These are phyloP conservation scores for Oncorhynchus gorbuscha DNA, from an alignment of 2,113 vertebrate species.

Conservation along the genomic window DNA sequence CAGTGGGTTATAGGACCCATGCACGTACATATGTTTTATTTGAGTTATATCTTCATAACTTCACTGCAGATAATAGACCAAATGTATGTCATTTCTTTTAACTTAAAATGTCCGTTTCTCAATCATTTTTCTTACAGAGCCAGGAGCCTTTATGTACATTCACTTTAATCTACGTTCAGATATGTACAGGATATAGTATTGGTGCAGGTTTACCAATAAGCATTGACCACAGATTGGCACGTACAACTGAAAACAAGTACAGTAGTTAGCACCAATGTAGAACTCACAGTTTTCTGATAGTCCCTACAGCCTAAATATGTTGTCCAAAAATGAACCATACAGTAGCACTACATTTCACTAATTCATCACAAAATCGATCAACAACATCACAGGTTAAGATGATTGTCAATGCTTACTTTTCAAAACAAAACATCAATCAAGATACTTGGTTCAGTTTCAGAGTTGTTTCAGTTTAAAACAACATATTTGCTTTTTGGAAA, in stretches of 20 bases:
- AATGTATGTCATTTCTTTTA: too few relatives aligned
- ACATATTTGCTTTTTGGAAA: too few relatives aligned
- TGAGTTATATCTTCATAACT: background rate
- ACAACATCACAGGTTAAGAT: slow-evolving; percentile 23
- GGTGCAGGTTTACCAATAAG: slow-evolving; percentile 21
- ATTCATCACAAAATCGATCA: slow-evolving; percentile 12
- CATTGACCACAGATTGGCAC: slow-evolving; percentile 54
- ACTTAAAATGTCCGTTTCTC: slow-evolving; percentile 25
- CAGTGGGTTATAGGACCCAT: background rate
- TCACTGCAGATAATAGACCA: background rate
- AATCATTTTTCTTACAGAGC: slow-evolving; percentile 32
- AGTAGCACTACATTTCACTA: slow-evolving; percentile 39
- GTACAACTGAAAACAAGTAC: slow-evolving; percentile 40
- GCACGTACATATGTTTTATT: background rate
- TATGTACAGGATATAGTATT: slow-evolving; percentile 43
- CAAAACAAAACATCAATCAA: background rate
- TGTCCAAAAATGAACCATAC: slow-evolving; percentile 37
- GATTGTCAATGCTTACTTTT: slow-evolving; percentile 1
- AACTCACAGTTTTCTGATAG: slow-evolving; percentile 46
- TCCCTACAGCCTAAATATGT: slow-evolving; percentile 24
- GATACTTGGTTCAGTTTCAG: background rate
- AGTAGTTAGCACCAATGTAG: slow-evolving; percentile 63
- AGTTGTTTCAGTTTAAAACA: too few relatives aligned
- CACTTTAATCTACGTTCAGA: slow-evolving; percentile 39
- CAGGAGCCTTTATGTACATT: slow-evolving; percentile 18